Conservation (phyloP, 2,113 vertebrate species). For the Phocoena sinus region DNA sequence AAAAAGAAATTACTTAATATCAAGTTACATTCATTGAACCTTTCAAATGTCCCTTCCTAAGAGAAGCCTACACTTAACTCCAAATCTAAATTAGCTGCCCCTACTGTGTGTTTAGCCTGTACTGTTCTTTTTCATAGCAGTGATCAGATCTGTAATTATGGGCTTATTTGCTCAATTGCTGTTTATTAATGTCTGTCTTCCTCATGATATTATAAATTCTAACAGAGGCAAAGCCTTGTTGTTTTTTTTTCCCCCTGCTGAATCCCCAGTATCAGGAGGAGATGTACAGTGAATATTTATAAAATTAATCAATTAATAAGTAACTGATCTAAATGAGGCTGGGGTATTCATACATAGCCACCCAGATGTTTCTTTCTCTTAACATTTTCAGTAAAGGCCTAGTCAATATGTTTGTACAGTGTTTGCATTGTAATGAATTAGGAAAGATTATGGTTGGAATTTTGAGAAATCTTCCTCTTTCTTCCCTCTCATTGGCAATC, state of each 20-base stretch:
- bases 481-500: not conserved
- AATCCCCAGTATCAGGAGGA: not conserved
- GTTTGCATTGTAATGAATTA: not conserved
- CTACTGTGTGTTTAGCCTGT: not conserved
- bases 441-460: not conserved
- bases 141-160: not conserved
- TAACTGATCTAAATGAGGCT: not conserved
- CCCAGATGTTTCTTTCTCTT: not conserved
- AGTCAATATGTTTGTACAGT: not conserved
- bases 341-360: not conserved
- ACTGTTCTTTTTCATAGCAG: not conserved
- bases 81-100: not conserved
- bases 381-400: not conserved
- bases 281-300: not conserved
- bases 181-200: not conserved
- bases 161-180: not conserved
- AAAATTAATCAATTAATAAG: not conserved
- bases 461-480: not conserved
- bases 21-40: not conserved
- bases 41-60: not conserved
- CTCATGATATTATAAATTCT: not conserved
- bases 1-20: not conserved
- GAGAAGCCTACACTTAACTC: no score
- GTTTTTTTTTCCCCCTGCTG: not conserved
- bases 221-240: not conserved